Percentiles rank a stretch among this genome's conserved stretches.
These are phyloP conservation scores for Rhynchophorus ferrugineus DNA, from an alignment of 1,140 invertebrate species.

Conservation along the genomic window DNA sequence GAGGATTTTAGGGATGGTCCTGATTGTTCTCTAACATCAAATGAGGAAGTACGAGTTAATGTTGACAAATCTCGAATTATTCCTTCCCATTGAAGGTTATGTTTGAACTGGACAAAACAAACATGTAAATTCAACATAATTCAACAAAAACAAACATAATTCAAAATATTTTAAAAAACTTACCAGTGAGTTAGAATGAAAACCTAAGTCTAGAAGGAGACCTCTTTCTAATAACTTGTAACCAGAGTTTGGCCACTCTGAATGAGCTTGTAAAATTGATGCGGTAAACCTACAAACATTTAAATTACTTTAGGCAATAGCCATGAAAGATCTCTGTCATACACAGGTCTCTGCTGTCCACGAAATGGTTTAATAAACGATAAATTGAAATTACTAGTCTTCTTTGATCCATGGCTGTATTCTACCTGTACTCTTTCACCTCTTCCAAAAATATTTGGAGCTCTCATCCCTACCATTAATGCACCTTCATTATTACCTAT, in stretches of 20 bases:
- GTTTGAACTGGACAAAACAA: slow-evolving; percentile 50
- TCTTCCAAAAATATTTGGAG: slow-evolving; percentile 75
- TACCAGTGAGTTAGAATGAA: slow-evolving; percentile 51
- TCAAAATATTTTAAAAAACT: no score
- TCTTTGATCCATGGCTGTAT: slow-evolving; percentile 67
- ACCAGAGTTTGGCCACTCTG: slow-evolving; percentile 73
- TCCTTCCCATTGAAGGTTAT: slow-evolving; percentile 79
- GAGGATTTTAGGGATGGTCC: slow-evolving; percentile 82
- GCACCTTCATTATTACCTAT: slow-evolving; percentile 83
- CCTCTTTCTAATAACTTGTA: slow-evolving; percentile 62
- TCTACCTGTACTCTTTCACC: slow-evolving; percentile 71
- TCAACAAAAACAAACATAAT: no score
- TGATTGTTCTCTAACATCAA: slow-evolving; percentile 73
- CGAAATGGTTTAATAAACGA: slow-evolving; percentile 69
- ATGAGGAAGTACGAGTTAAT: slow-evolving; percentile 55
- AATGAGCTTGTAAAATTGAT: slow-evolving; percentile 61
- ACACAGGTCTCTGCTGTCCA: slow-evolving; percentile 48
- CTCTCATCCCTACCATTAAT: slow-evolving; percentile 57
- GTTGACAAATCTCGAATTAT: slow-evolving; percentile 67
- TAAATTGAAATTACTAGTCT: slow-evolving; percentile 63
- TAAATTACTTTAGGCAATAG: background rate
- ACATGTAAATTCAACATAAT: no score
- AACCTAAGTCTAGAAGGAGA: slow-evolving; percentile 55
- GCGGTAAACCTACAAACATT: slow-evolving; percentile 52
- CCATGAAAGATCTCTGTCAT: slow-evolving; percentile 32